A percentile compares a stretch with the other conserved stretches of the same genome.
Conservation (phyloP, 37 sponge, comb jelly and placozoan species). For the Geodia barretti region DNA sequence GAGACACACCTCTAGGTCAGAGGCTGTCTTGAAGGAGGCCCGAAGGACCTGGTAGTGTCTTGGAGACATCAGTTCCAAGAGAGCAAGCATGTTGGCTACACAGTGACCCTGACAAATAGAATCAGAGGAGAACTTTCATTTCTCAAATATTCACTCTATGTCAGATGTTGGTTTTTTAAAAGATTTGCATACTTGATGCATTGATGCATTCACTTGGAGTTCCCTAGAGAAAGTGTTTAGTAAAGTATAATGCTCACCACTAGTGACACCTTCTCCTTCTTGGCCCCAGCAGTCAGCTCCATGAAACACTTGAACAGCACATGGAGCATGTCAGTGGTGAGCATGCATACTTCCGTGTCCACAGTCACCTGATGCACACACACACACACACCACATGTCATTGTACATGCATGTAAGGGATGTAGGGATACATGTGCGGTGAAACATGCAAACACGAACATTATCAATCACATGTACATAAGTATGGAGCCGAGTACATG, state of each 20-base stretch:
- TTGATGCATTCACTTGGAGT: too few relatives aligned
- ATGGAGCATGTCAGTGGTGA: conserved; percentile 37
- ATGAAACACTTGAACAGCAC: conserved; percentile 43
- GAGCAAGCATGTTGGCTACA: conserved; percentile 32
- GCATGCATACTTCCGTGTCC: conserved; percentile 23
- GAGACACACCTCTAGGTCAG: not conserved
- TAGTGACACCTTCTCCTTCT: conserved; percentile 9
- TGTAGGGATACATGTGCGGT: conserved; percentile 14
- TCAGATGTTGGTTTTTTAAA: not conserved
- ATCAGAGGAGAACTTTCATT: not conserved
- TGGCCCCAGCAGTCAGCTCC: conserved; percentile 11
- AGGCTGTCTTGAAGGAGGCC: not conserved
- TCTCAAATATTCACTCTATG: not conserved
- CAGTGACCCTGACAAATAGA: conserved; percentile 37
- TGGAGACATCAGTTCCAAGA: conserved; percentile 56
- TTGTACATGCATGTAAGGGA: too few relatives aligned
- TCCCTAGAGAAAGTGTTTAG: too few relatives aligned
- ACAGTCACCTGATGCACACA: conserved; percentile 3
- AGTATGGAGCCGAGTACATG: too few relatives aligned
- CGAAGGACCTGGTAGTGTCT: conserved; percentile 38
- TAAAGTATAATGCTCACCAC: conserved; percentile 13
- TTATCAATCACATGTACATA: too few relatives aligned
- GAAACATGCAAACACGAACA: conserved; percentile 18
- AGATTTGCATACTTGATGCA: not conserved
- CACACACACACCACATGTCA: not conserved